phyloP scores from a whole-genome alignment of 2,113 vertebrate genomes.

The Balaenoptera acutorostrata region DNA sequence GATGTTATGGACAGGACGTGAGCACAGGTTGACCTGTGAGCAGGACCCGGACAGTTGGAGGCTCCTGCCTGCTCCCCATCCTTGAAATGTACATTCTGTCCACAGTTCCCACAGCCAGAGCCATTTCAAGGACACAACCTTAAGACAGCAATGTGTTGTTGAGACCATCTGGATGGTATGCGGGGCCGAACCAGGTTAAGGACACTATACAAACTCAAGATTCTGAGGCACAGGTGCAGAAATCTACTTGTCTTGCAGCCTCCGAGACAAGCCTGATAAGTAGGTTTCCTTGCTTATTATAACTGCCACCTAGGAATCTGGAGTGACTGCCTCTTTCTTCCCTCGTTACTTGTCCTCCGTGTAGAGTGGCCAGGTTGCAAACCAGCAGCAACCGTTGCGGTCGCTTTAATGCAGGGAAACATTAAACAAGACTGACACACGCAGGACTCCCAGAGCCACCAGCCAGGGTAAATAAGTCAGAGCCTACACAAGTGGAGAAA shows the following conservation, averaged over 20 bases:
- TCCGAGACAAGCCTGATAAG: neutral
- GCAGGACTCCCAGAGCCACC: neutral
- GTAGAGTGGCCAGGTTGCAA: neutral
- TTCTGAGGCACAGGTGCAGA: rapidly evolving
- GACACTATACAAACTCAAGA: neutral
- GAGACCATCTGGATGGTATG: neutral
- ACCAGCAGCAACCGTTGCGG: neutral
- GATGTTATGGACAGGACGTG: neutral
- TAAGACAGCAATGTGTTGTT: neutral
- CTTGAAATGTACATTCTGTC: neutral
- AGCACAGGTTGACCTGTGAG: neutral
- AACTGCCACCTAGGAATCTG: neutral
- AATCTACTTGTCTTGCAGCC: neutral
- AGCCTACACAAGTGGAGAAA: neutral
- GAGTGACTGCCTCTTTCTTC: neutral
- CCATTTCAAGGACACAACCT: neutral
- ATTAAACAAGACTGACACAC: neutral
- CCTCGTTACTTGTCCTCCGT: neutral
- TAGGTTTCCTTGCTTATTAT: neutral
- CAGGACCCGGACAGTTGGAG: rapidly evolving
- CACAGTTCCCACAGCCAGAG: neutral
- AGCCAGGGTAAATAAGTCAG: neutral
- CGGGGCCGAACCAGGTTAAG: neutral
- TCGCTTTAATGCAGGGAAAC: neutral
- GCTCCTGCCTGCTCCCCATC: neutral